Evolutionary conservation across 1,140 invertebrate species (phyloP).

Genomic region (Caenorhabditis remanei): DNA sequence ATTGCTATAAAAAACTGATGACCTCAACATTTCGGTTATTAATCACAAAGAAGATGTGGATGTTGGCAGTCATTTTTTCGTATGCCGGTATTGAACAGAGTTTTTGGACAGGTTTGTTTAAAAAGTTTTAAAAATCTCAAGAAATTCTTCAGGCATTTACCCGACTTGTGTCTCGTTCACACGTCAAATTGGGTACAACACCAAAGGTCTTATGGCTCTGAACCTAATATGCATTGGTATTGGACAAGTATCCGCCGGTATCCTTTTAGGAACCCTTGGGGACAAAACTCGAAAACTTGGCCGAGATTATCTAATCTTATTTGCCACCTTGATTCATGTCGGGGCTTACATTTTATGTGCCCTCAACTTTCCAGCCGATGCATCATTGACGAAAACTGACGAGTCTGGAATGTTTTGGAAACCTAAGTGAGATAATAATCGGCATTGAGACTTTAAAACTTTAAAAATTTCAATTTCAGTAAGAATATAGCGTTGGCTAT

Average conservation of each 20-base stretch:
- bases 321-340: conserved; percentile 86
- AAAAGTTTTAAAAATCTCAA: neutral
- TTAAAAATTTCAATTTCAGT: conserved; percentile 3
- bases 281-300: conserved; percentile 86
- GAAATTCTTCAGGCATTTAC: conserved; percentile 86
- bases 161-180: conserved; percentile 91
- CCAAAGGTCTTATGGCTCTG: conserved; percentile 88
- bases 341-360: conserved; percentile 87
- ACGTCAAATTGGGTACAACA: conserved; percentile 83
- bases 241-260: conserved; percentile 85
- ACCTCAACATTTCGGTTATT: conserved; percentile 56
- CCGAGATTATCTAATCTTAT: conserved; percentile 88
- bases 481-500: conserved; percentile 84
- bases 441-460: no score
- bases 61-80: conserved; percentile 54
- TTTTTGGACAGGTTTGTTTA: conserved; percentile 56
- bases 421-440: conserved; percentile 78
- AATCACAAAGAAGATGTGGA: conserved; percentile 52
- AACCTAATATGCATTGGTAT: conserved; percentile 92
- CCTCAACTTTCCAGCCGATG: conserved; percentile 86
- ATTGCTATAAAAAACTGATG: conserved; percentile 10
- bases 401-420: conserved; percentile 80
- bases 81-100: conserved; percentile 61
- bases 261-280: conserved; percentile 88
- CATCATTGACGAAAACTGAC: conserved; percentile 83